These are phyloP conservation scores for Schizotus pectinicornis DNA, from an alignment of 2,888 invertebrate genomes.

Conservation along the genomic window DNA sequence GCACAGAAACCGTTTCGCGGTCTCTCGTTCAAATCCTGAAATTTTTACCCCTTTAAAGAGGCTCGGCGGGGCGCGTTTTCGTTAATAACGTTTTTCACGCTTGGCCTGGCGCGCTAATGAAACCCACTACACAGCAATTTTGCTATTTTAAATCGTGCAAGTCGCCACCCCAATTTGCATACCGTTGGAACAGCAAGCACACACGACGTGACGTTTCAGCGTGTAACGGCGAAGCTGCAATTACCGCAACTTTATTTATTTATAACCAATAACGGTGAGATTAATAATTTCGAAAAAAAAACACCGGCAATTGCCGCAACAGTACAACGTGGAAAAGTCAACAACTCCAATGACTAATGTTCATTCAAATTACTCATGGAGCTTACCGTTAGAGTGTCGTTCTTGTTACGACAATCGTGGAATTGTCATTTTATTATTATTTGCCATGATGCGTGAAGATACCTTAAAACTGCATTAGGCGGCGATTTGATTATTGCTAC, in stretches of 20 bases:
- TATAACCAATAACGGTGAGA: too few species aligned
- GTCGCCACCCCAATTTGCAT: neutral
- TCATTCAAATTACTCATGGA: too few species aligned
- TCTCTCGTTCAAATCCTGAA: slow-evolving; percentile 16
- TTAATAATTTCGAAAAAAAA: too few species aligned
- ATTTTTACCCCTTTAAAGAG: slow-evolving; percentile 20
- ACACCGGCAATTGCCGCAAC: too few species aligned
- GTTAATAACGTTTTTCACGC: slow-evolving; percentile 37
- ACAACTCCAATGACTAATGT: too few species aligned
- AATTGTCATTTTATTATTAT: too few species aligned
- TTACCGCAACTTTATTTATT: neutral
- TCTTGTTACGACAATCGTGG: too few species aligned
- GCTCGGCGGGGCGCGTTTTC: slow-evolving; percentile 20
- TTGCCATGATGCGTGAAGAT: too few species aligned
- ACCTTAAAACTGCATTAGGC: too few species aligned
- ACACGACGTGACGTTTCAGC: neutral
- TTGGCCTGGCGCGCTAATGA: slow-evolving; percentile 34
- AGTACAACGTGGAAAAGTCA: too few species aligned
- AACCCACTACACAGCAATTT: slow-evolving; percentile 25
- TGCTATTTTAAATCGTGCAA: slow-evolving; percentile 13
- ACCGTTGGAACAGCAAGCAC: neutral
- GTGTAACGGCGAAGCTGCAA: neutral
- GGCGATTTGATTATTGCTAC: too few species aligned
- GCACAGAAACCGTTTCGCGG: neutral
- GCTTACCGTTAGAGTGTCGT: too few species aligned